Conservation (phyloP, 92 coral and sea anemone genomes). For the Bergia sp. region DNA sequence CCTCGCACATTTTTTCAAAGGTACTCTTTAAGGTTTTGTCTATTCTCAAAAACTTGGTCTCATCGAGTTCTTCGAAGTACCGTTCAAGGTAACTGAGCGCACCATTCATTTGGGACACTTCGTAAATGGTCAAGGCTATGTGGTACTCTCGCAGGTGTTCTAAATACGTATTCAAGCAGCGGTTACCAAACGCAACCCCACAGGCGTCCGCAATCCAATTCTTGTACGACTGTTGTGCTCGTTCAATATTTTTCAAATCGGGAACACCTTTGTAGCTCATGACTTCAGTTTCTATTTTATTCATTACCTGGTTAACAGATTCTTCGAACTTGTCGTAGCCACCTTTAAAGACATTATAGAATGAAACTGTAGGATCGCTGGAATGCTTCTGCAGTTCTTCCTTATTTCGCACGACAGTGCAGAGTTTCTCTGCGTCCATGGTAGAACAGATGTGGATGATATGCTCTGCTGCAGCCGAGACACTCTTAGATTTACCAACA, state of each 20-base stretch:
- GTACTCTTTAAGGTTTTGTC: constrained; percentile 53
- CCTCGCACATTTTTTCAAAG: constrained; percentile 37
- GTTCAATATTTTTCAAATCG: neutral
- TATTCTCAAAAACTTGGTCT: constrained; percentile 37
- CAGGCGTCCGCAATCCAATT: constrained; percentile 75
- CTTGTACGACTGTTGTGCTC: constrained; percentile 75
- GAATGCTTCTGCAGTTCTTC: constrained; percentile 57
- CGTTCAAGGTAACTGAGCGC: constrained; percentile 63
- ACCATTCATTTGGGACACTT: constrained; percentile 74
- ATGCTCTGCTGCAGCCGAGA: constrained; percentile 65
- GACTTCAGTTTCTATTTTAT: constrained; percentile 54
- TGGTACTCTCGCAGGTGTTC: constrained; percentile 83
- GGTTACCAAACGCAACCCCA: constrained; percentile 53
- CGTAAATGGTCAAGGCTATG: constrained; percentile 75
- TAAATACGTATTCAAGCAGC: constrained; percentile 74
- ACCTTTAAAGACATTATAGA: constrained; percentile 40
- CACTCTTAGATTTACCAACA: constrained; percentile 74
- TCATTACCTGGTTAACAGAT: constrained; percentile 55
- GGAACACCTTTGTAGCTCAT: neutral
- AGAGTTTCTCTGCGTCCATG: constrained; percentile 67
- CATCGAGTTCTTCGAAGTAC: constrained; percentile 61
- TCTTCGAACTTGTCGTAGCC: constrained; percentile 56
- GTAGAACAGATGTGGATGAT: constrained; percentile 80
- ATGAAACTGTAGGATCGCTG: constrained; percentile 48
- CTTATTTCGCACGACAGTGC: constrained; percentile 63